Evolutionary conservation across 2,113 vertebrate species (phyloP), one percentile per base, ranked within the genome.

Genomic region (Telmatochromis sp.): DNA sequence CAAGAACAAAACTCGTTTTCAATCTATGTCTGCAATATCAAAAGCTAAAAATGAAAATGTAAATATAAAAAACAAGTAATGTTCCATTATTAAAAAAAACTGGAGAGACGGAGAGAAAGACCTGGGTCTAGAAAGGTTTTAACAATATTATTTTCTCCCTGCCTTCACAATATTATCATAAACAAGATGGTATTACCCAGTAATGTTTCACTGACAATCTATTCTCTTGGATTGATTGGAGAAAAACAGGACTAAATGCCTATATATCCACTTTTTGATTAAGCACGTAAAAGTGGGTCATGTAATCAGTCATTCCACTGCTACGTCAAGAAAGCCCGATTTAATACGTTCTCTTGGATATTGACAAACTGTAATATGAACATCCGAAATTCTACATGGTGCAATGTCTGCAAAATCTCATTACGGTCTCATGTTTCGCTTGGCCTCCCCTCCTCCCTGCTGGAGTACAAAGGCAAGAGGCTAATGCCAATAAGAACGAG

Each of bases 331-430:
- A 33, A 81, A 70, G 82, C 78, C 80, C 42, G 73, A 94, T 94
- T 91, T 89, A 93, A 92, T 93, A 91, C 83, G 11, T 92, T 94
- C 87, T 89, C 82, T 78, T 87, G 86, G 90, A 84, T 94, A 95
- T 95, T 80, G 94, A 95, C 92, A n/a, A 81, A 91, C 80, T 82
- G 94, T 86, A 94, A 95, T 90, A 89, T 82, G 94, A 95, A 93
- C 95, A 86, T 94, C 92, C 93, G 83, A 94, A 92, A 93, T 93
- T 92, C 93, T 90, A 91, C 91, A 93, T 83, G 90, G 49, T 89
- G 91, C 91, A 88, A 90, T 82, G 88, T 92, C 92, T 94, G 90
- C 85, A 87, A 92, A 95, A 94, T 92, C 90, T 93, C 94, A 94
- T 95, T 94, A 94, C 60, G 33, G 90, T 92, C 90, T 95, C 85